These are phyloP conservation scores for Euspilapteryx auroguttella DNA, from an alignment of 2,888 invertebrate genomes.

Conservation along the genomic window DNA sequence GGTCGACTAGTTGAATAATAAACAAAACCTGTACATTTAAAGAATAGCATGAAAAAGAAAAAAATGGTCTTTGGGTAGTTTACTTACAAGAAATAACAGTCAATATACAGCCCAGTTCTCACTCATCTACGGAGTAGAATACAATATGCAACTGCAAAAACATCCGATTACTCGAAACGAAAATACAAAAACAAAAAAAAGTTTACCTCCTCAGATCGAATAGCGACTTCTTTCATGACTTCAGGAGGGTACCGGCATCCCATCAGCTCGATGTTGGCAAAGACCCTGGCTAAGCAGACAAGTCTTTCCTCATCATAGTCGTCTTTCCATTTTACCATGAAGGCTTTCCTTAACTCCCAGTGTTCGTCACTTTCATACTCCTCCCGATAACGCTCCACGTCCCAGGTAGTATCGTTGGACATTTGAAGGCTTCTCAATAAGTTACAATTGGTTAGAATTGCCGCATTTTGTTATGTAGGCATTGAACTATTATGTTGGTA, in stretches of 20 bases:
- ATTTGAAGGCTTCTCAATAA: too few species aligned
- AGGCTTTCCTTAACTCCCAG: conserved; percentile 80
- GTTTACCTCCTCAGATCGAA: conserved; percentile 54
- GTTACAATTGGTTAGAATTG: too few species aligned
- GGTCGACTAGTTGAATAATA: too few species aligned
- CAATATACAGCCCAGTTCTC: too few species aligned
- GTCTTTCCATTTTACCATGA: conserved; percentile 78
- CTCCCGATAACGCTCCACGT: conserved; percentile 72
- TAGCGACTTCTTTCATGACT: conserved; percentile 58
- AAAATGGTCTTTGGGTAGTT: too few species aligned
- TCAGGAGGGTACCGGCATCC: conserved; percentile 63
- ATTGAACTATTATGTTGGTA: too few species aligned
- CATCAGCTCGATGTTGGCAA: conserved; percentile 65
- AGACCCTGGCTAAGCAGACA: conserved; percentile 65
- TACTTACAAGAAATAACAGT: too few species aligned
- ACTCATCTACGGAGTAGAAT: too few species aligned
- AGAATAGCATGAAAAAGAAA: too few species aligned
- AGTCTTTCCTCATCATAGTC: conserved; percentile 56
- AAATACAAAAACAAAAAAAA: not conserved
- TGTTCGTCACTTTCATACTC: conserved; percentile 88
- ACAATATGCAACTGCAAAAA: too few species aligned
- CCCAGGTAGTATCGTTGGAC: conserved; percentile 59
- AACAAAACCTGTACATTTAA: too few species aligned
- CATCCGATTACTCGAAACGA: not conserved
- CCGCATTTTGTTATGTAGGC: too few species aligned